Percentiles rank a stretch among this genome's conserved stretches.
Evolutionary conservation across 37 sponge, comb jelly and placozoan species (phyloP).

Genomic region (Spongia lamella): DNA sequence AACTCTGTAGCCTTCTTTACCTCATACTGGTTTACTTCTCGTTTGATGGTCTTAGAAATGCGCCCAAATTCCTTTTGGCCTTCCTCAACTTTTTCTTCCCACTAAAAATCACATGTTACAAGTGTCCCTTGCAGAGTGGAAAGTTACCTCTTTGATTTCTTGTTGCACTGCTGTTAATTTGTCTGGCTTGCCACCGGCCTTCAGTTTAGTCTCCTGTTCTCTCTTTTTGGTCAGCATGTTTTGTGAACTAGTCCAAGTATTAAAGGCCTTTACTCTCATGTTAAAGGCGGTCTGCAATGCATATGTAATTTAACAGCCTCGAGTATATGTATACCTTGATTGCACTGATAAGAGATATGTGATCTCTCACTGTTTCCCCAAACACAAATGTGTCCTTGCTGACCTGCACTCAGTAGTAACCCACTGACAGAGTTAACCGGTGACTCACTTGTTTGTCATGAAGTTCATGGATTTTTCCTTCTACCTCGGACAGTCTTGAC

Average conservation of each 20-base stretch:
- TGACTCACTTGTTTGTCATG: constrained; percentile 72
- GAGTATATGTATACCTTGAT: constrained; percentile 65
- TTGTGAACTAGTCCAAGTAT: constrained; percentile 77
- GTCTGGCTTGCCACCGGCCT: constrained; percentile 82
- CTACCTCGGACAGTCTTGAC: constrained; percentile 89
- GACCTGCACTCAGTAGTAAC: constrained; percentile 17
- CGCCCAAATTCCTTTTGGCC: constrained; percentile 87
- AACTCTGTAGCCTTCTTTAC: constrained; percentile 69
- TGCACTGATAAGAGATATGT: constrained; percentile 80
- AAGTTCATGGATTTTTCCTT: constrained; percentile 83
- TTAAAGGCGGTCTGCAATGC: constrained; percentile 65
- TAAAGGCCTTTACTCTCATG: constrained; percentile 76
- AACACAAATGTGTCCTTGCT: constrained; percentile 81
- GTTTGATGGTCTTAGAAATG: constrained; percentile 68
- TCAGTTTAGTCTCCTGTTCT: constrained; percentile 82
- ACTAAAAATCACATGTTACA: constrained; percentile 39
- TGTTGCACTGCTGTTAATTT: constrained; percentile 71
- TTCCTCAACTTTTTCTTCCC: constrained; percentile 87
- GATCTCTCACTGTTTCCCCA: constrained; percentile 88
- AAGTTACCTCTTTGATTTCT: constrained; percentile 79
- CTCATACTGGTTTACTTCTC: constrained; percentile 89
- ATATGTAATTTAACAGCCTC: neutral
- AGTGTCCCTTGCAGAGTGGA: neutral
- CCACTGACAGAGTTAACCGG: neutral
- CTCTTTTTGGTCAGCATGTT: constrained; percentile 84